phyloP scores from a whole-genome alignment of 2,888 invertebrate genomes.

The Lomographa bimaculata region DNA sequence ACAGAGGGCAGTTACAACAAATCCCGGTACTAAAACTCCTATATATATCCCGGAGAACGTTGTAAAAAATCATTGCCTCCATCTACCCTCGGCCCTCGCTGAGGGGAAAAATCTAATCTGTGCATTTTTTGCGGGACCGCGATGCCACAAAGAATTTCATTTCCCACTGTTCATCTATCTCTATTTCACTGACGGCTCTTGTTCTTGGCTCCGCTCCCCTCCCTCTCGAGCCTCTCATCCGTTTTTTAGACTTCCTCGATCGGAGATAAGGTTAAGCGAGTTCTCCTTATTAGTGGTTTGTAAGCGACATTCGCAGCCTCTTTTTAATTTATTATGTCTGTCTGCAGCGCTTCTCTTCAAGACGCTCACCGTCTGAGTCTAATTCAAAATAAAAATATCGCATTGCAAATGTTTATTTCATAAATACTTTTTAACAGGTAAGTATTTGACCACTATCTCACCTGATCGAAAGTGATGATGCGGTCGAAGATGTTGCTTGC shows the following conservation, averaged over 20 bases:
- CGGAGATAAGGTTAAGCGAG: constrained; percentile 81
- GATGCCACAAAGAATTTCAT: constrained; percentile 85
- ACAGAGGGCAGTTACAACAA: constrained; percentile 79
- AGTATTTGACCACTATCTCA: no score
- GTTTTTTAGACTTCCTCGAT: constrained; percentile 82
- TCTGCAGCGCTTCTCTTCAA: constrained; percentile 37
- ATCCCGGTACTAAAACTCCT: constrained; percentile 80
- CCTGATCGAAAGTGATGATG: no score
- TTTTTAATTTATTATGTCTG: constrained; percentile 64
- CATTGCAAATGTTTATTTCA: no score
- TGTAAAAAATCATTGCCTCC: constrained; percentile 84
- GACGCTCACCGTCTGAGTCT: constrained; percentile 26
- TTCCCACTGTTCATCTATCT: constrained; percentile 85
- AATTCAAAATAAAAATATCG: constrained; percentile 12
- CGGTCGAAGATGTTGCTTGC: no score
- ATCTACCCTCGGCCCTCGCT: constrained; percentile 75
- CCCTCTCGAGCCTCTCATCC: constrained; percentile 57
- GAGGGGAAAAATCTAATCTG: constrained; percentile 84
- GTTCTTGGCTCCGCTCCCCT: constrained; percentile 70
- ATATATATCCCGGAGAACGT: constrained; percentile 78
- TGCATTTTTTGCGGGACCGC: constrained; percentile 84
- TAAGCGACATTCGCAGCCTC: constrained; percentile 63
- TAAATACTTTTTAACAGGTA: no score
- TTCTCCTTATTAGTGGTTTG: constrained; percentile 77
- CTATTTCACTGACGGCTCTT: constrained; percentile 84